These are phyloP conservation scores for Hydractinia echinata DNA, from an alignment of 30 jellyfish, hydroid and myxozoan genomes.

Conservation along the genomic window DNA sequence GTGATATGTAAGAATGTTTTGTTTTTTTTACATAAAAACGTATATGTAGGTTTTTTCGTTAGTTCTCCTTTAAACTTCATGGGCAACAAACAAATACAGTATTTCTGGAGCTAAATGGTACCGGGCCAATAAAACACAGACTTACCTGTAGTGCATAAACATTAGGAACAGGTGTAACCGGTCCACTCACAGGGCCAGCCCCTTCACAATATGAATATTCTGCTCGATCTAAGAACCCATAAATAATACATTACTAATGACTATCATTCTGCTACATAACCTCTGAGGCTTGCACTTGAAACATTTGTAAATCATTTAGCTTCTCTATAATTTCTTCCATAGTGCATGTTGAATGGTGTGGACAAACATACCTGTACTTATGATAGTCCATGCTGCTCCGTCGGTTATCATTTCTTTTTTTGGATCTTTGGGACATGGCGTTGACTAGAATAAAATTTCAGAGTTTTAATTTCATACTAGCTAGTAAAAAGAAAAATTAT, in stretches of 20 bases:
- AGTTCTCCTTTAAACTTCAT: too few species aligned
- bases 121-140: neutral
- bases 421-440: slow-evolving; percentile 95
- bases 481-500: too few species aligned
- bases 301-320: neutral
- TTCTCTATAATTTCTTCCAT: too few species aligned
- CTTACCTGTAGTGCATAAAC: slow-evolving; percentile 72
- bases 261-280: neutral
- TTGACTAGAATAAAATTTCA: slow-evolving; percentile 39
- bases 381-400: slow-evolving; percentile 97
- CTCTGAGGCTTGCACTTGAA: neutral
- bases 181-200: slow-evolving; percentile 86
- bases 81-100: too few species aligned
- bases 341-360: neutral
- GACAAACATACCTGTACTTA: slow-evolving; percentile 74
- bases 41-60: too few species aligned
- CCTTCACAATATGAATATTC: slow-evolving; percentile 91
- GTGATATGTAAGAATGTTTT: too few species aligned
- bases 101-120: too few species aligned
- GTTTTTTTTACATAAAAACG: too few species aligned
- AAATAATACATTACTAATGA: too few species aligned
- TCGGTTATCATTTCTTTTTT: slow-evolving; percentile 85
- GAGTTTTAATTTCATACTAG: neutral
- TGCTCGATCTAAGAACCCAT: slow-evolving; percentile 57
- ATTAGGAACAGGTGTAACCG: slow-evolving; percentile 91